These are phyloP conservation scores for Solen grandis DNA, from an alignment of 1,140 invertebrate genomes.

Conservation along the genomic window DNA sequence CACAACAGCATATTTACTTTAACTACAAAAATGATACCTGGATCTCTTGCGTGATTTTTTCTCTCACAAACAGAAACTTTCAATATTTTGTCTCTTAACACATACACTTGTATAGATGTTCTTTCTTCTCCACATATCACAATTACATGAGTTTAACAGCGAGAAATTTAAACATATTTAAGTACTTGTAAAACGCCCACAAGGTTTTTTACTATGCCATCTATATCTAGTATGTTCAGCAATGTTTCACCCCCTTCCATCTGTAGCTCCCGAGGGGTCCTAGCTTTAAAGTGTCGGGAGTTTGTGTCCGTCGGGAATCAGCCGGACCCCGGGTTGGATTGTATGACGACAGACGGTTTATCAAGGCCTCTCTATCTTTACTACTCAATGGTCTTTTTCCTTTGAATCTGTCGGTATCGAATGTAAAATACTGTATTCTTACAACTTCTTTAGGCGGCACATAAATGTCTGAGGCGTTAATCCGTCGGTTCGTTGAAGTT, in stretches of 20 bases:
- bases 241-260: constrained; percentile 32
- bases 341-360: constrained; percentile 23
- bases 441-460: constrained; percentile 36
- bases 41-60: too few species aligned
- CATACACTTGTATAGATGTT: too few species aligned
- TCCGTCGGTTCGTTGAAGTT: constrained; percentile 27
- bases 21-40: too few species aligned
- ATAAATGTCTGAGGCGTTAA: constrained; percentile 44
- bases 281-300: not conserved
- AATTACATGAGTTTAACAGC: too few species aligned
- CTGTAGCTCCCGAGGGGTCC: constrained; percentile 39
- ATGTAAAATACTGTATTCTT: constrained; percentile 9
- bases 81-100: too few species aligned
- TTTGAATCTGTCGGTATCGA: constrained; percentile 28
- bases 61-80: too few species aligned
- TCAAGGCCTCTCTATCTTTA: constrained; percentile 5
- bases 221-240: constrained; percentile 4
- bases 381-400: constrained; percentile 10
- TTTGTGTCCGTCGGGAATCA: constrained; percentile 23
- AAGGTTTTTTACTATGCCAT: too few species aligned
- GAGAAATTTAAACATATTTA: too few species aligned
- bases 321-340: constrained; percentile 20
- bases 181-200: too few species aligned
- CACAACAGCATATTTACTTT: too few species aligned
- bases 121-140: too few species aligned